Conservation (phyloP, 2,888 invertebrate species). For the Salpingus planirostris region DNA sequence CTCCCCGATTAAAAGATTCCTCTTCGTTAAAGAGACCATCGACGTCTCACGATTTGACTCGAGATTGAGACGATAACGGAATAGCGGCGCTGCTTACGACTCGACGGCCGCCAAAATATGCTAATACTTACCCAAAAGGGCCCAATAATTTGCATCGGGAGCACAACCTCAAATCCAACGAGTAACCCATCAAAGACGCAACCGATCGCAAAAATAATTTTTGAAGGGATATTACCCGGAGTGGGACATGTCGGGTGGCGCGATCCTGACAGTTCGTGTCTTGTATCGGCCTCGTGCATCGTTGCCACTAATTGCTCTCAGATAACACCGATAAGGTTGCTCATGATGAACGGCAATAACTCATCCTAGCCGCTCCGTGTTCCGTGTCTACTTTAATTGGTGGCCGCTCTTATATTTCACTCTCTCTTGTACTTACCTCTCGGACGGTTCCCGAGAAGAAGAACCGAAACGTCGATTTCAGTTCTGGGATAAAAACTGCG, state of each 20-base stretch:
- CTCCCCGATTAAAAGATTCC: slow-evolving; percentile 34
- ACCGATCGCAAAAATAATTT: too few species aligned
- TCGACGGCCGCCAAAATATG: slow-evolving; percentile 16
- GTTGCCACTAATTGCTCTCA: slow-evolving; percentile 31
- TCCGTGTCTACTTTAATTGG: slow-evolving; percentile 28
- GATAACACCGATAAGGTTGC: slow-evolving; percentile 32
- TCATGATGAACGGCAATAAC: slow-evolving; percentile 30
- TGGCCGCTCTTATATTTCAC: slow-evolving; percentile 24
- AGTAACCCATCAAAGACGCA: too few species aligned
- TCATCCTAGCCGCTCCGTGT: slow-evolving; percentile 27
- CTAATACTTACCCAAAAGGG: slow-evolving; percentile 4
- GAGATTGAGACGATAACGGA: slow-evolving; percentile 32
- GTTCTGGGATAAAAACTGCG: too few species aligned
- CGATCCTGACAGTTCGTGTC: slow-evolving; percentile 33
- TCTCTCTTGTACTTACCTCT: too few species aligned
- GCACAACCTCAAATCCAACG: too few species aligned
- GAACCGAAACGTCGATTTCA: too few species aligned
- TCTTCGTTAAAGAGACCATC: slow-evolving; percentile 37
- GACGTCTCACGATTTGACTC: slow-evolving; percentile 34
- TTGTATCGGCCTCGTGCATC: slow-evolving; percentile 32
- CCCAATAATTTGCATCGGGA: too few species aligned
- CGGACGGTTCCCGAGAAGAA: too few species aligned
- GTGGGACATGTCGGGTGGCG: slow-evolving; percentile 22
- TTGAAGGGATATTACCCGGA: too few species aligned
- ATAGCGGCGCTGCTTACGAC: slow-evolving; percentile 32